Percentiles rank a stretch among this genome's conserved stretches.
These are phyloP conservation scores for Chironomus riparius DNA, from an alignment of 2,888 invertebrate genomes.

Conservation along the genomic window DNA sequence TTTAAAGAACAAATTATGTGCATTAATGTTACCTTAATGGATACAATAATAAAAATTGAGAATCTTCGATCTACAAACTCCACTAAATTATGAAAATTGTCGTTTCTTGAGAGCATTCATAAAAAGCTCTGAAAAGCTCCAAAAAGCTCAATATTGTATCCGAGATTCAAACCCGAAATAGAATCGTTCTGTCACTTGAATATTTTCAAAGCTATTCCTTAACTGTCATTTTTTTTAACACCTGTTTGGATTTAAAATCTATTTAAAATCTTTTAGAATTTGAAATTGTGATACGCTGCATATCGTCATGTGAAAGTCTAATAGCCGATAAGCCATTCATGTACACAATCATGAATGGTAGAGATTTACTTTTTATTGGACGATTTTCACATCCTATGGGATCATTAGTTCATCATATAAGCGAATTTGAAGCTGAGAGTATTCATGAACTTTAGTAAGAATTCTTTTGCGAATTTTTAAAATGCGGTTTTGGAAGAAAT, in stretches of 20 bases:
- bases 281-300: not conserved
- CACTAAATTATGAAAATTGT: not conserved
- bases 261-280: not conserved
- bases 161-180: not conserved
- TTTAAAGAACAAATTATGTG: slow-evolving; percentile 13
- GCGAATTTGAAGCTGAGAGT: too few species aligned
- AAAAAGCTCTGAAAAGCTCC: not conserved
- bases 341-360: not conserved
- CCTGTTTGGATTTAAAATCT: not conserved
- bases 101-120: not conserved
- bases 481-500: not conserved
- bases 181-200: not conserved
- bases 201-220: too few species aligned
- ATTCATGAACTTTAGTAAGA: too few species aligned
- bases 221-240: not conserved
- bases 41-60: not conserved
- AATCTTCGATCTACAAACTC: not conserved
- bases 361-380: not conserved
- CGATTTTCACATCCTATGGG: not conserved
- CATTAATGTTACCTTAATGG: not conserved
- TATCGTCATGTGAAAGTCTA: not conserved
- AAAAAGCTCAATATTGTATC: not conserved
- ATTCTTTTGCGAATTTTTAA: not conserved
- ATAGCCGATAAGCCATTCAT: not conserved
- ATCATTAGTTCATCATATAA: too few species aligned